Base-by-base conservation (phyloP, 2,797 vertebrate genomes). In the Sparidentex hasta region DNA sequence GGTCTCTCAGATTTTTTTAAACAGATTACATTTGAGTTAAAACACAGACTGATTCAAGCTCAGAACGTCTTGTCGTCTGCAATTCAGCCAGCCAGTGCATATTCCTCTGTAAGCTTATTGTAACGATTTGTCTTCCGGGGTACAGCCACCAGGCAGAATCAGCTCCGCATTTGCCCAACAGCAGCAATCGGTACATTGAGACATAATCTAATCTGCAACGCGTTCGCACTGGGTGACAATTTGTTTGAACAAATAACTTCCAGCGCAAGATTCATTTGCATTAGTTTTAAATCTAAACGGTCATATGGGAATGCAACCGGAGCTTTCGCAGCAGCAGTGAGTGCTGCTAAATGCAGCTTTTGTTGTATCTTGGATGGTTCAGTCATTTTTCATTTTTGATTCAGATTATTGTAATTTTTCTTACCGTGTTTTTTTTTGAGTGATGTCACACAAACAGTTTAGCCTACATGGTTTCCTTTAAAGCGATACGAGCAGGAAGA, bases 171-270 rank as follows among this genome's bases (percentile, higher is more conserved):
- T 65, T 20, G 59, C 62, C 58, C 71, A 25, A 71, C 51, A 55
- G 33, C 7, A 33, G 8, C 43, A 51, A 17, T 69, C n/a, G 18
- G 7, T 21, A 71, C 55, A 58, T 1, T 21, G 21, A 38, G 20
- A 46, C 3, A n/a, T 14, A 47, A 76, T 84, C 18, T 73, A 78
- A 78, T 80, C 61, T 55, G 62, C 16, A 55, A 11, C 29, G 41
- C 44, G 76, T 74, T 85, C 77, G 77, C 71, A 67, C 66, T 7
- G 54, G 70, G 74, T 71, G 78, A 83, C 80, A 80, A 82, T 87
- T 82, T 85, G 66, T 82, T 88, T 75, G 47, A 87, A 74, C 83
- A 89, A 92, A 92, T 85, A 88, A 90, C 78, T 91, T 90, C 64
- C 78, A 88, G 88, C 84, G 82, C 51, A 72, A 72, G 54, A 80